Evolutionary conservation across 2,888 invertebrate genomes (phyloP).

Genomic region (Harpagoxenus sublaevis): DNA sequence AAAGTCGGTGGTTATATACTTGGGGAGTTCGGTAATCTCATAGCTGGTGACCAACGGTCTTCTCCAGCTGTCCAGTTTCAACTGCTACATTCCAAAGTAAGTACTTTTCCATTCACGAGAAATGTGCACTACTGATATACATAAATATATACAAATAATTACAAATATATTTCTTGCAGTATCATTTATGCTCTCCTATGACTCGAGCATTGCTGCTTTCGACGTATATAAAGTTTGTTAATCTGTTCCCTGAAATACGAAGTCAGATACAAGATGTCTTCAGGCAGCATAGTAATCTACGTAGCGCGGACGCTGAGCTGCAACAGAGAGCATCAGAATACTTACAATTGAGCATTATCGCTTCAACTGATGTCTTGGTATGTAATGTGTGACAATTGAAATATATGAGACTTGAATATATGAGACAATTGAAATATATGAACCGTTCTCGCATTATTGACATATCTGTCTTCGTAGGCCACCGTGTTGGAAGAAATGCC

Average conservation of each 20-base stretch:
- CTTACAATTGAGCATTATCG: slow-evolving; percentile 97
- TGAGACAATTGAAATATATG: neutral
- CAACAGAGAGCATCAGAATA: slow-evolving; percentile 99
- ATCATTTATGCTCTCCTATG: slow-evolving; percentile 98
- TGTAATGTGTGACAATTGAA: neutral
- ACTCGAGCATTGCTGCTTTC: slow-evolving; percentile 98
- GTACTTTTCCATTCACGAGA: slow-evolving; percentile 37
- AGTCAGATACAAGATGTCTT: slow-evolving; percentile 98
- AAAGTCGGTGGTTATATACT: slow-evolving; percentile 99
- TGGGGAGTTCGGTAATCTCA: slow-evolving; percentile 99
- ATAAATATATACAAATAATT: neutral
- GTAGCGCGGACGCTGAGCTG: slow-evolving; percentile 99
- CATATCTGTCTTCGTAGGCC: slow-evolving; percentile 87
- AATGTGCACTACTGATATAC: neutral
- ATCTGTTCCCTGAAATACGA: slow-evolving; percentile 99
- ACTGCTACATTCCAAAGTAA: slow-evolving; percentile 96
- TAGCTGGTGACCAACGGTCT: slow-evolving; percentile 99
- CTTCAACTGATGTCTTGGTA: slow-evolving; percentile 97
- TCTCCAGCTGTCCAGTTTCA: slow-evolving; percentile 99
- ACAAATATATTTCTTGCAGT: slow-evolving; percentile 86
- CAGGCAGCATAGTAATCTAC: slow-evolving; percentile 96
- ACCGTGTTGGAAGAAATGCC: slow-evolving; percentile 99
- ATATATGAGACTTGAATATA: neutral
- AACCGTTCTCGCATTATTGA: neutral
- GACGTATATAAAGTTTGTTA: slow-evolving; percentile 99